phyloP scores from a whole-genome alignment of 2,113 vertebrate species.

The Capreolus pygargus region DNA sequence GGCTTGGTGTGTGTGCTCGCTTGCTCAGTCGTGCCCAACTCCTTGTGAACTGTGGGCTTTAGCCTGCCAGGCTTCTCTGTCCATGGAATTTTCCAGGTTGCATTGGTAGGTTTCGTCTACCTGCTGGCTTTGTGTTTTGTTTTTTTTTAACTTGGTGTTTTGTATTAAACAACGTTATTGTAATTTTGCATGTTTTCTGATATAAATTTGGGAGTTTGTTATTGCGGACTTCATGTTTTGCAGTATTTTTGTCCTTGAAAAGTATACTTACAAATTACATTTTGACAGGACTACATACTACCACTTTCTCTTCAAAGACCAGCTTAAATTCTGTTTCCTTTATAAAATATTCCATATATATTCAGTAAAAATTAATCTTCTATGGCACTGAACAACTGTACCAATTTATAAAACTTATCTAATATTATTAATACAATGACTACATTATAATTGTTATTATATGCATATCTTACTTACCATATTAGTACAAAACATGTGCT shows the following conservation, averaged over 20 bases:
- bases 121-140: neutral
- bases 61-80: neutral
- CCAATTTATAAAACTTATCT: neutral
- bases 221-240: neutral
- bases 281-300: neutral
- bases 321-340: neutral
- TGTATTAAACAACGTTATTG: neutral
- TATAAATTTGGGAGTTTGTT: neutral
- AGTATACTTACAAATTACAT: neutral
- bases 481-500: neutral
- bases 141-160: neutral
- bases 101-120: neutral
- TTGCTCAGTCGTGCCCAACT: neutral
- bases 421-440: neutral
- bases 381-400: neutral
- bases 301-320: neutral
- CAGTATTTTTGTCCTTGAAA: slow-evolving; percentile 32
- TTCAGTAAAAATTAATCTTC: neutral
- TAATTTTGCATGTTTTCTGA: neutral
- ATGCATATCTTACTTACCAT: neutral
- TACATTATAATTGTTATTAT: neutral
- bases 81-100: neutral
- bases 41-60: neutral
- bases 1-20: neutral
- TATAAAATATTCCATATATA: neutral